Percentiles rank a stretch among this genome's conserved stretches.
phyloP scores from a whole-genome alignment of 2,113 vertebrate genomes.

The Alligator mississippiensis region DNA sequence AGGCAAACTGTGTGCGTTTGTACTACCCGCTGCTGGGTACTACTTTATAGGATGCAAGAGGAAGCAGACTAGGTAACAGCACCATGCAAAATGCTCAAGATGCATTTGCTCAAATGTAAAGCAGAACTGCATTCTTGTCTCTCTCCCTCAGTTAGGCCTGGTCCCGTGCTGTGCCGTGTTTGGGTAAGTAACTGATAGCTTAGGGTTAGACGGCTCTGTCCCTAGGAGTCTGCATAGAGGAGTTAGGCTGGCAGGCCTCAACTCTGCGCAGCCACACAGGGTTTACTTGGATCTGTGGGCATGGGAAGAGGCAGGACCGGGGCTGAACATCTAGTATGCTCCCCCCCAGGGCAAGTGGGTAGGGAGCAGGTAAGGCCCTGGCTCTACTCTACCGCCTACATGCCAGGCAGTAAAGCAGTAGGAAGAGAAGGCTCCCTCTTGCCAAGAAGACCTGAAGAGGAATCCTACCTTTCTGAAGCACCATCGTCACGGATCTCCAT shows the following conservation, averaged over 20 bases:
- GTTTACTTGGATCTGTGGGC: background rate
- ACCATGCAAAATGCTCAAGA: accelerated
- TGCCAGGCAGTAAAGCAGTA: background rate
- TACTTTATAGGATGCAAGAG: accelerated
- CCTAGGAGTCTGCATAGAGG: background rate
- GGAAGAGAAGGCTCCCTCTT: background rate
- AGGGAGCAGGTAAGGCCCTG: accelerated
- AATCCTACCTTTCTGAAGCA: accelerated
- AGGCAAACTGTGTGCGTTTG: background rate
- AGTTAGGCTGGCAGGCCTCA: constrained; percentile 2
- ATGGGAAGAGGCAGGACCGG: background rate
- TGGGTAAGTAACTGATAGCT: background rate
- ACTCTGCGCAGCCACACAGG: accelerated
- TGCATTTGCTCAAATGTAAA: background rate
- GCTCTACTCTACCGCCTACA: background rate
- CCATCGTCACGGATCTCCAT: background rate
- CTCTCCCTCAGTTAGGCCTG: constrained; percentile 6
- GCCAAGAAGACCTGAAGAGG: background rate
- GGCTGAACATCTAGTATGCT: background rate
- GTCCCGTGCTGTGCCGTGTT: constrained; percentile 25
- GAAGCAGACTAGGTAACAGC: background rate
- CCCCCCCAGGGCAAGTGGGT: accelerated
- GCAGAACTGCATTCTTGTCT: background rate
- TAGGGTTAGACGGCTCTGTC: background rate
- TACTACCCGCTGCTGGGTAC: background rate